phyloP scores from a whole-genome alignment of 2,888 invertebrate genomes.

The Rotaria magnacalcarata region DNA sequence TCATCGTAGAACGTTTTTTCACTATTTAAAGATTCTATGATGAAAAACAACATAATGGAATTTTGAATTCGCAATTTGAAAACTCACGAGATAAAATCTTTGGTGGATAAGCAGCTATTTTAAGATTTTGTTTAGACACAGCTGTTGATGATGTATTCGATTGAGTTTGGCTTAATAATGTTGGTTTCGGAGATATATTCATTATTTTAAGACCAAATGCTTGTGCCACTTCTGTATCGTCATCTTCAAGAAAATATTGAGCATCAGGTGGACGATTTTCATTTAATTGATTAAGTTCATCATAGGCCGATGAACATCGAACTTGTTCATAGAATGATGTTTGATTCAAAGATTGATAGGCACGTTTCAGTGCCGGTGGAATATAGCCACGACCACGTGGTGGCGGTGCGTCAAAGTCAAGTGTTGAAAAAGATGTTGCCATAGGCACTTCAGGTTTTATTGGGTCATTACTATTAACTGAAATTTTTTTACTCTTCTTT shows the following conservation, averaged over 20 bases:
- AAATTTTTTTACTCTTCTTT: not conserved
- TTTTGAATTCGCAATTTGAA: too few relatives aligned
- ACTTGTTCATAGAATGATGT: not conserved
- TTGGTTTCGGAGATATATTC: not conserved
- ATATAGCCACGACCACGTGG: not conserved
- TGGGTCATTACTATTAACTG: not conserved
- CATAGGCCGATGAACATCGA: not conserved
- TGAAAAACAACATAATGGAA: too few relatives aligned
- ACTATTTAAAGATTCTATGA: not conserved
- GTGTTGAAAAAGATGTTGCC: not conserved
- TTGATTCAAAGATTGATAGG: not conserved
- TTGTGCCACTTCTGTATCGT: constrained; percentile 30
- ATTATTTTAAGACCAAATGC: not conserved
- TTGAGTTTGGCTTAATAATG: not conserved
- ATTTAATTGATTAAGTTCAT: not conserved
- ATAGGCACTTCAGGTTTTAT: not conserved
- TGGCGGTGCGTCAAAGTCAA: not conserved
- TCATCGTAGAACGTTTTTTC: not conserved
- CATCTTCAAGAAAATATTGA: constrained; percentile 28
- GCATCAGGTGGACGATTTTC: constrained; percentile 34
- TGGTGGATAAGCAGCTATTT: constrained; percentile 1
- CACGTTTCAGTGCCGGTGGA: constrained; percentile 9
- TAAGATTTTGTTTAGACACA: not conserved
- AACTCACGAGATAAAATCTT: not conserved
- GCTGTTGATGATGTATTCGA: not conserved